Base-by-base conservation (phyloP, 37 sponge, comb jelly and placozoan genomes). In the Axinella damicornis region DNA sequence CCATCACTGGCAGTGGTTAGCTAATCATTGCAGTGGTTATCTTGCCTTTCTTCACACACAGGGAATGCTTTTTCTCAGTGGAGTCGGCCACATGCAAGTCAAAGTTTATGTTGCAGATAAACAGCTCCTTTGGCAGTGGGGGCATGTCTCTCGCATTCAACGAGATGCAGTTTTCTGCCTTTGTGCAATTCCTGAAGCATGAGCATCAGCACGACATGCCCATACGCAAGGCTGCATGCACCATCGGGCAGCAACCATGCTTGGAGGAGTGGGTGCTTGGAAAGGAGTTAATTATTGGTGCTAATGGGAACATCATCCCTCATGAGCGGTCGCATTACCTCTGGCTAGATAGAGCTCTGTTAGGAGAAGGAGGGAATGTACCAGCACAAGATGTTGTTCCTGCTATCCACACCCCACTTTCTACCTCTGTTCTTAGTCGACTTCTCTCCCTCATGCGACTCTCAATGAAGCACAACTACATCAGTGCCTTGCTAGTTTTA, bases 401-500 rank as follows among this genome's bases (percentile, higher is more conserved):
- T n/a, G n/a, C 58, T 57, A 57, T 57, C 58, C 58, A 57, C 16
- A 16, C 19, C 19, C 58, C 58, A 20, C 19, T 57, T 19, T 57
- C 58, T 16, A 57, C 18, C 19, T 57, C 58, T 19, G 19, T 57
- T 19, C 19, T 57, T 20, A 19, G 58, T 20, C 16, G 19, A 19
- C 58, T 57, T 57, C 58, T 57, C 18, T 20, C 58, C 58, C 58
- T 57, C 16, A 57, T 57, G 58, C 18, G 19, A 57, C 16, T 57
- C 19, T 57, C 58, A 20, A 20, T 57, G 19, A 66, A 66, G 68
- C 68, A 66, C 30, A 66, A 66, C 68, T 66, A 27, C 22, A 18
- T 27, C 22, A 27, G 28, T 27, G 16, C 28, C 15, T n/a, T 66
- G 30, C 28, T 66, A 24, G 30, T 66, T 27, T 15, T 71, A 37